Conservation (phyloP, 2,797 vertebrate species). For the Pampus argenteus region DNA sequence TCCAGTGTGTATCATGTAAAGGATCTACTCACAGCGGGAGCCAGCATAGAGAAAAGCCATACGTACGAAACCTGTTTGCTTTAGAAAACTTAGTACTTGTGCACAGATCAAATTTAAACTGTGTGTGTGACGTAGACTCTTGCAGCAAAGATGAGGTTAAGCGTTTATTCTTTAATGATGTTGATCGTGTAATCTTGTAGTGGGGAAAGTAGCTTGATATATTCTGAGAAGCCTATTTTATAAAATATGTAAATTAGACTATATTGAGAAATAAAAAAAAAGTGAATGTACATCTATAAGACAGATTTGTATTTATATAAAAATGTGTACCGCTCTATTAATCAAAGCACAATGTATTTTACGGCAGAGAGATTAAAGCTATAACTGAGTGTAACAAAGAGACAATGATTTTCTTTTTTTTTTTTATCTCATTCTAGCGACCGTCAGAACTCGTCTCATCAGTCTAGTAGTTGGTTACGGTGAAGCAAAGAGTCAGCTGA, state of each 20-base stretch:
- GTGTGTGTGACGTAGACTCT: conserved; percentile 42
- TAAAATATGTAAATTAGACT: conserved; percentile 80
- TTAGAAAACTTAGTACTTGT: conserved; percentile 58
- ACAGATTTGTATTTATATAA: conserved; percentile 80
- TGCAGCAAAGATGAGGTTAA: conserved; percentile 48
- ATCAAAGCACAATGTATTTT: conserved; percentile 84
- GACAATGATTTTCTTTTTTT: conserved; percentile 16
- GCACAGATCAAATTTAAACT: conserved; percentile 45
- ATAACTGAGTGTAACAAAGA: conserved; percentile 43
- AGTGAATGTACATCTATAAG: conserved; percentile 82
- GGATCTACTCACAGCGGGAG: conserved; percentile 46
- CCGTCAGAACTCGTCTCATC: conserved; percentile 20
- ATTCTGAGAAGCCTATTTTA: conserved; percentile 82
- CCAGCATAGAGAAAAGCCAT: conserved; percentile 79
- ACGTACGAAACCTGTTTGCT: conserved; percentile 58
- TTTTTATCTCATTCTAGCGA: conserved; percentile 20
- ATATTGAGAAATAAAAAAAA: conserved; percentile 73
- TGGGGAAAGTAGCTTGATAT: conserved; percentile 76
- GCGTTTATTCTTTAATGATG: conserved; percentile 60
- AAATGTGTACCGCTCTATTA: conserved; percentile 74
- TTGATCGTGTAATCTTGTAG: conserved; percentile 65
- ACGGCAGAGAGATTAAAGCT: conserved; percentile 59
- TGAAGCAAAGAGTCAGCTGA: conserved; percentile 23
- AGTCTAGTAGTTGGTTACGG: conserved; percentile 15
- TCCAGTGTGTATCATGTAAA: conserved; percentile 31